A percentile compares a stretch with the other conserved stretches of the same genome.
These are phyloP conservation scores for Hemibagrus wyckioides DNA, from an alignment of 2,113 vertebrate genomes.

Conservation along the genomic window DNA sequence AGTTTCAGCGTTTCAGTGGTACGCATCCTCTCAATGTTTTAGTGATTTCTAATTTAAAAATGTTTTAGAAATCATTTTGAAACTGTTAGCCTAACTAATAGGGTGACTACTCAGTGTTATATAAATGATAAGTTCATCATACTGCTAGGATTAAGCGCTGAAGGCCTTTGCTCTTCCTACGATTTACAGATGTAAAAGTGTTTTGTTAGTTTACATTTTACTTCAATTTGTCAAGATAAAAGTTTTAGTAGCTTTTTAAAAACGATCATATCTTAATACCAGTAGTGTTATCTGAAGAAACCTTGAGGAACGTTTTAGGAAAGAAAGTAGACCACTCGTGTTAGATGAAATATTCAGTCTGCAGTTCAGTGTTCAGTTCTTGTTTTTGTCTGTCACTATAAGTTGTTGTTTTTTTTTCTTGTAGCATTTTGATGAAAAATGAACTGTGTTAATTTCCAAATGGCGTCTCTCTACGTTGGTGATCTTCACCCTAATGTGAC, in stretches of 20 bases:
- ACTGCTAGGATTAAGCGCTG: no score
- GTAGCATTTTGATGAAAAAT: not conserved
- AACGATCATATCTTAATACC: not conserved
- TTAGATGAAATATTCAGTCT: not conserved
- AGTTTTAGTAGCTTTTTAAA: not conserved
- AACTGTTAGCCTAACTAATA: not conserved
- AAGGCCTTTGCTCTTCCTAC: not conserved
- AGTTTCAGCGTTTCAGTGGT: not conserved
- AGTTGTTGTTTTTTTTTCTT: not conserved
- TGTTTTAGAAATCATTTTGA: not conserved
- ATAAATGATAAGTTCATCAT: not conserved
- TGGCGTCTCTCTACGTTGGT: constrained; percentile 88
- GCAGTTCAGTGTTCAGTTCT: not conserved
- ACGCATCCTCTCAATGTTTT: not conserved
- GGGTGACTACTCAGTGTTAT: not conserved
- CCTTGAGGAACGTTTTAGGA: not conserved
- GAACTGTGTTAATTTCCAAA: constrained; percentile 75
- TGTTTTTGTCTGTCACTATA: not conserved
- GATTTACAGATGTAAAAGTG: not conserved
- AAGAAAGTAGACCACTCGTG: not conserved
- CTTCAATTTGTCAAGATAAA: not conserved
- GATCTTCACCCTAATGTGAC: constrained; percentile 86
- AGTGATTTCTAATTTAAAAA: not conserved
- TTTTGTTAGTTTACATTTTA: not conserved
- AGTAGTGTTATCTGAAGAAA: not conserved